Evolutionary conservation across 2,113 vertebrate species (phyloP).

Genomic region (Ceyx melanurus): DNA sequence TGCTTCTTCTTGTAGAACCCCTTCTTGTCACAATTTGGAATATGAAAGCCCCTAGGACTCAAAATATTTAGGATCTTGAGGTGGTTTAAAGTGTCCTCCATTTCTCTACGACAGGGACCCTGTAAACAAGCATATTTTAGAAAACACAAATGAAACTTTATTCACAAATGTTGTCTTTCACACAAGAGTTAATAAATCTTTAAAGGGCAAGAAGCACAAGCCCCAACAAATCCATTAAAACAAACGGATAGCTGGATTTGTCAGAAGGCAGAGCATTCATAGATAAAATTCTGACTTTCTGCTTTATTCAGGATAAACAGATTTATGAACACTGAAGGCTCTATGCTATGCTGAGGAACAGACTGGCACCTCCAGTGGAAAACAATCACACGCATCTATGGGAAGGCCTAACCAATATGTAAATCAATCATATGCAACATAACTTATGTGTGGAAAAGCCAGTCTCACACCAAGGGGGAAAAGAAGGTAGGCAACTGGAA

Average conservation of each 20-base stretch:
- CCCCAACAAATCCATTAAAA: not conserved
- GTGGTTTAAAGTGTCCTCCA: slow-evolving; percentile 88
- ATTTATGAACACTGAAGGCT: not conserved
- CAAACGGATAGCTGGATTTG: not conserved
- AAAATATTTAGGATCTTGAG: slow-evolving; percentile 88
- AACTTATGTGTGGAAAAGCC: not conserved
- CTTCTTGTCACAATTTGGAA: slow-evolving; percentile 97
- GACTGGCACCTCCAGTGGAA: not conserved
- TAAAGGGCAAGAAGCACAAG: not conserved
- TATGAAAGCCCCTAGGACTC: slow-evolving; percentile 87
- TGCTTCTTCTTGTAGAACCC: slow-evolving; percentile 98
- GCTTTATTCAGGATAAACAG: not conserved
- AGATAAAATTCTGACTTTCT: not conserved
- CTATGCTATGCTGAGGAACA: not conserved
- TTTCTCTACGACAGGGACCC: slow-evolving; percentile 94
- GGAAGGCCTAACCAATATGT: not conserved
- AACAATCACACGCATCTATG: not conserved
- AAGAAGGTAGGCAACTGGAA: not conserved
- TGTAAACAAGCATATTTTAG: slow-evolving; percentile 44
- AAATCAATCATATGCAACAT: not conserved
- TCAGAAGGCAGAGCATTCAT: not conserved
- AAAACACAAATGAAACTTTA: slow-evolving; percentile 5
- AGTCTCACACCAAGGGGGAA: not conserved
- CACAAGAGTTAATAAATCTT: not conserved
- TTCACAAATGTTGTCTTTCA: not conserved